These are phyloP conservation scores for Henricia sp. DNA, from an alignment of 53 echinoderm and acorn worm genomes.

Conservation along the genomic window DNA sequence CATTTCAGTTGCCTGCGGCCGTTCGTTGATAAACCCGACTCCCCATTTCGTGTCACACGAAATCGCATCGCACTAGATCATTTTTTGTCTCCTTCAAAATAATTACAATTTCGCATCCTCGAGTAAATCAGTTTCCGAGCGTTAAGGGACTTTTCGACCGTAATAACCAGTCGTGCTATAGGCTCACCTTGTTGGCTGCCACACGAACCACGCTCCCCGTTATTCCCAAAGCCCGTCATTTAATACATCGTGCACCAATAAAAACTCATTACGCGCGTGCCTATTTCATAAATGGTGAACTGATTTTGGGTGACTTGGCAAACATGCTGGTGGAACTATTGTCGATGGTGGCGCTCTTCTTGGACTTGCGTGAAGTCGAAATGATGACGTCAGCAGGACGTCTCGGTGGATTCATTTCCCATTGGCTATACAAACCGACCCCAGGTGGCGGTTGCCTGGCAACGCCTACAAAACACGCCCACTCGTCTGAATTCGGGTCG, in stretches of 20 bases:
- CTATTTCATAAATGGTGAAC: not conserved
- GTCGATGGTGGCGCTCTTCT: constrained; percentile 17
- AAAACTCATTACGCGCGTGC: not conserved
- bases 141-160: too few relatives aligned
- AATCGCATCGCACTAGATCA: not conserved
- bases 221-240: not conserved
- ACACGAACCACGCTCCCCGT: too few relatives aligned
- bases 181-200: too few relatives aligned
- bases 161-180: too few relatives aligned
- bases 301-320: not conserved
- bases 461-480: not conserved
- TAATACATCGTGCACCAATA: not conserved
- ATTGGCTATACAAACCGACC: not conserved
- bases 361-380: not conserved
- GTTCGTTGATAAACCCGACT: not conserved
- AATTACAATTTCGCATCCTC: not conserved
- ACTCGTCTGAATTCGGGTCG: not conserved
- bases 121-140: too few relatives aligned
- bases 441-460: not conserved
- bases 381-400: not conserved
- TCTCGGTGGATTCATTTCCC: not conserved
- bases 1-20: too few relatives aligned
- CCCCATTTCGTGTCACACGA: not conserved
- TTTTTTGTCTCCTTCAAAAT: not conserved
- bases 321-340: not conserved